Percentiles rank a stretch among this genome's conserved stretches.
Evolutionary conservation across 2,797 vertebrate species (phyloP).

Genomic region (Amblyraja radiata): DNA sequence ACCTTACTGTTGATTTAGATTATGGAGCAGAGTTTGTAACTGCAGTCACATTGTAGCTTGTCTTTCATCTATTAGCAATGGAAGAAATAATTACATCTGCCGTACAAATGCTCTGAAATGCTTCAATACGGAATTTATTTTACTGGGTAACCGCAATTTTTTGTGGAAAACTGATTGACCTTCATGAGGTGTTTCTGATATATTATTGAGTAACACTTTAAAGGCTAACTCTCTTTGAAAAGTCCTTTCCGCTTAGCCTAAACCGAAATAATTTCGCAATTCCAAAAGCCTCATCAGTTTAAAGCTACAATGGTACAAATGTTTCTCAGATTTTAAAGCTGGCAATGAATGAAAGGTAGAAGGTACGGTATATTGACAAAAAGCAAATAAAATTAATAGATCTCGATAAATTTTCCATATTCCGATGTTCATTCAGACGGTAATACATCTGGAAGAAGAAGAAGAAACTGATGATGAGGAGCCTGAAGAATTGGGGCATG

Average conservation of each 20-base stretch:
- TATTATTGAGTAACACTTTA: not conserved
- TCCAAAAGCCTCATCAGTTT: not conserved
- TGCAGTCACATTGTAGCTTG: not conserved
- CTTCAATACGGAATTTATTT: not conserved
- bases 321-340: not conserved
- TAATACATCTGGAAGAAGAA: conserved; percentile 70
- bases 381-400: not conserved
- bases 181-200: not conserved
- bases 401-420: not conserved
- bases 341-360: not conserved
- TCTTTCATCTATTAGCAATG: not conserved
- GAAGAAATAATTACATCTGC: too few species aligned
- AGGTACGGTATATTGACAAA: not conserved
- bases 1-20: not conserved
- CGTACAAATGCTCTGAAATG: not conserved
- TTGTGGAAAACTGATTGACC: not conserved
- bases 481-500: conserved; percentile 83
- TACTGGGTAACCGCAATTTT: not conserved
- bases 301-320: not conserved
- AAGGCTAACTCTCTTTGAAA: not conserved
- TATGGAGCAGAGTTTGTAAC: not conserved
- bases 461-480: conserved; percentile 87
- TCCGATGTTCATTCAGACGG: not conserved
- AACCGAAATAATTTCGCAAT: not conserved
- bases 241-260: not conserved